phyloP scores from a whole-genome alignment of 2,797 vertebrate genomes.

The Danio aesculapii region DNA sequence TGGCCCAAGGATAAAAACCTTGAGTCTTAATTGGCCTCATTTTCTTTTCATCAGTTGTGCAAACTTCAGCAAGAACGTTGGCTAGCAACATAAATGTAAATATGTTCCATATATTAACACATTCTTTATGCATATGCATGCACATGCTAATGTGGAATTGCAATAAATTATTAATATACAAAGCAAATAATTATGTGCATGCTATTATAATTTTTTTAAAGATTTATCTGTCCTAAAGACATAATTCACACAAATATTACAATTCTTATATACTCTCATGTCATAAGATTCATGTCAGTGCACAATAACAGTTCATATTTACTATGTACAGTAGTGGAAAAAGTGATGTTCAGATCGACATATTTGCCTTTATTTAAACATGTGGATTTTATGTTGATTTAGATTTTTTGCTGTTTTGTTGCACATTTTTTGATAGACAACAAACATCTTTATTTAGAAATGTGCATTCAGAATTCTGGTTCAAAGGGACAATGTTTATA shows the following conservation, averaged over 20 bases:
- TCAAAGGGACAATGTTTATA: too few relatives aligned
- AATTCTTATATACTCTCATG: neutral
- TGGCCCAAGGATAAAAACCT: too few relatives aligned
- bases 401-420: too few relatives aligned
- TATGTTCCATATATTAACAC: neutral
- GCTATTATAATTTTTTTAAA: neutral
- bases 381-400: too few relatives aligned
- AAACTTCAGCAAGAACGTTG: neutral
- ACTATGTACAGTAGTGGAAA: neutral
- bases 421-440: too few relatives aligned
- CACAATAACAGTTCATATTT: neutral
- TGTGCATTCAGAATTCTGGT: too few relatives aligned
- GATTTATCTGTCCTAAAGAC: neutral
- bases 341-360: too few relatives aligned
- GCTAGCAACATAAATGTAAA: constrained; percentile 2
- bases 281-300: neutral
- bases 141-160: neutral
- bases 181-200: constrained; percentile 18
- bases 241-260: neutral
- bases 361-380: too few relatives aligned
- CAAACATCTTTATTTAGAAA: too few relatives aligned
- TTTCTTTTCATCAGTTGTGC: neutral
- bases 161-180: constrained; percentile 5
- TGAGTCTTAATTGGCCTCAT: too few relatives aligned
- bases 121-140: neutral